Evolutionary conservation across 2,888 invertebrate species (phyloP).

Genomic region (Bellardia pandia): DNA sequence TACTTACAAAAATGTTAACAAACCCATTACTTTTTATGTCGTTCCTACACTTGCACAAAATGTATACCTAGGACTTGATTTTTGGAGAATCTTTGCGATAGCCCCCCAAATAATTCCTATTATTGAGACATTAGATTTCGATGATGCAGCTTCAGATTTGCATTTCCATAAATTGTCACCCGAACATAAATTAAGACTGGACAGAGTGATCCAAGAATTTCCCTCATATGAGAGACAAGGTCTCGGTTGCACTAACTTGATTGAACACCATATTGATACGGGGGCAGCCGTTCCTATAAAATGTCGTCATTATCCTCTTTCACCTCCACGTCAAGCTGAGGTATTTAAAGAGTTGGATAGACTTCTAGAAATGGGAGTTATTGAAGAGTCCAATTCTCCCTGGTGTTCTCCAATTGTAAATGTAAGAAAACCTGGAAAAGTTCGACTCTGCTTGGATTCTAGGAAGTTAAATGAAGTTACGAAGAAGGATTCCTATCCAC

Average conservation of each 20-base stretch:
- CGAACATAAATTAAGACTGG: neutral
- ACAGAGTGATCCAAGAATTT: neutral
- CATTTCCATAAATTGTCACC: too few relatives aligned
- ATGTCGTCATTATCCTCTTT: constrained; percentile 8
- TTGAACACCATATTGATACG: neutral
- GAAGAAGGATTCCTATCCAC: too few relatives aligned
- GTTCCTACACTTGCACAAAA: constrained; percentile 39
- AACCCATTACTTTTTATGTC: constrained; percentile 34
- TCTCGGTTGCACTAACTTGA: neutral
- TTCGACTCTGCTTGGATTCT: too few relatives aligned
- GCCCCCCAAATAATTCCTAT: constrained; percentile 18
- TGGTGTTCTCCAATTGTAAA: too few relatives aligned
- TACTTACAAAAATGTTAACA: constrained; percentile 32
- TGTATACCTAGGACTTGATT: constrained; percentile 44
- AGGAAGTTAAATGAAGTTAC: too few relatives aligned
- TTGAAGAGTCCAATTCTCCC: neutral
- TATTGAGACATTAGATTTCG: constrained; percentile 2
- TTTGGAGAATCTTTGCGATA: constrained; percentile 18
- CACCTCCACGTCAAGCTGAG: neutral
- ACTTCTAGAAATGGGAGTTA: neutral
- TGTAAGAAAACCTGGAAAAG: too few relatives aligned
- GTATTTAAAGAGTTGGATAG: neutral
- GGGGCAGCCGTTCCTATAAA: neutral
- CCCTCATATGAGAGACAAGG: neutral
- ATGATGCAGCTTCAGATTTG: neutral